phyloP scores from a whole-genome alignment of 2,888 invertebrate genomes.

The Oeneis ivallda region DNA sequence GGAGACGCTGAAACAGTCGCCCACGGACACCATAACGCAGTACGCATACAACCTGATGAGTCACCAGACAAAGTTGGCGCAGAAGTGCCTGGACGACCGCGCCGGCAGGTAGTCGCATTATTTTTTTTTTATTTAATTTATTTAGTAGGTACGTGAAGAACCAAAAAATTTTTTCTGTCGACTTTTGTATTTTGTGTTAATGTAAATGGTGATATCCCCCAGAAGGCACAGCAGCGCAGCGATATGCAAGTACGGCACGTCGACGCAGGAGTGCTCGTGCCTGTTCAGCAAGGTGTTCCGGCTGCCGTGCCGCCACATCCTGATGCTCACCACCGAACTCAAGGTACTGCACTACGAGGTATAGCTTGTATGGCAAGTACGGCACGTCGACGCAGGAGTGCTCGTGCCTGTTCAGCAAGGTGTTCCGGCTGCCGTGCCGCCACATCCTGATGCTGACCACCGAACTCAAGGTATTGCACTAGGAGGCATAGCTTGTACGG shows the following conservation, averaged over 20 bases:
- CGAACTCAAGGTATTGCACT: slow-evolving; percentile 61
- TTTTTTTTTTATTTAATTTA: background rate
- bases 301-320: slow-evolving; percentile 73
- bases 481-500: slow-evolving; percentile 27
- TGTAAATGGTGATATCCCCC: slow-evolving; percentile 19
- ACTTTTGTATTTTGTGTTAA: too few relatives aligned
- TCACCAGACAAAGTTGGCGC: slow-evolving; percentile 75
- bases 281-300: slow-evolving; percentile 78
- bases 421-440: slow-evolving; percentile 73
- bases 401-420: slow-evolving; percentile 76
- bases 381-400: slow-evolving; percentile 78
- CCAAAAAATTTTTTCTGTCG: too few relatives aligned
- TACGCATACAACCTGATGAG: slow-evolving; percentile 79
- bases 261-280: slow-evolving; percentile 77
- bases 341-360: slow-evolving; percentile 53
- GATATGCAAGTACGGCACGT: slow-evolving; percentile 76
- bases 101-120: slow-evolving; percentile 60
- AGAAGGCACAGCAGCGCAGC: slow-evolving; percentile 73
- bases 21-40: slow-evolving; percentile 77
- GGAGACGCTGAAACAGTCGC: slow-evolving; percentile 72
- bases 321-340: slow-evolving; percentile 67
- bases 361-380: slow-evolving; percentile 54
- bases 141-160: background rate
- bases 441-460: slow-evolving; percentile 73
- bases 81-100: slow-evolving; percentile 73